Base-by-base conservation (phyloP, 2,113 vertebrate genomes). In the Phrynocephalus versicolor region DNA sequence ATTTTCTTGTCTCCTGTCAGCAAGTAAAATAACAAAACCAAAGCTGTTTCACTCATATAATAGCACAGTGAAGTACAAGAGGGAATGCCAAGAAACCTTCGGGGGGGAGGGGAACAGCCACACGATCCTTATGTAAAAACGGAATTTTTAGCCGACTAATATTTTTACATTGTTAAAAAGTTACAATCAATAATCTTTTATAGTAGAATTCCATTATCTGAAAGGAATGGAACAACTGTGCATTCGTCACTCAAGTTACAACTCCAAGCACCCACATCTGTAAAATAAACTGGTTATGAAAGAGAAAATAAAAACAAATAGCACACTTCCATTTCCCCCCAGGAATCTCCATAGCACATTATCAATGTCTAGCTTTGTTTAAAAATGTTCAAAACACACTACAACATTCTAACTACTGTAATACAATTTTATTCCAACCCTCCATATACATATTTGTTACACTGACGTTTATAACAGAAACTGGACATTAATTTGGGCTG, bases 231-330 rank as follows among this genome's bases (percentile, higher is more conserved):
- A 85, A 33, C 33, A 8, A n/a, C n/a, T n/a, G 30, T 51, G n/a
- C 23, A 62, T 80, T 51, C 72, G 67, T 55, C n/a, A 67, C 62
- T 80, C 70, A 74, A 62, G 73, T 65, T 62, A 55, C 37, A 0
- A 15, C 16, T 23, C 12, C 16, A 18, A 51, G 12, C 55, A 81
- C 80, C 58, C 51, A 70, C 77, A 80, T 27, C 84, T 85, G 84
- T 73, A 80, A 85, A 86, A 74, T 51, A 85, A 86, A 74, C 70
- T 33, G 30, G 64, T 85, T 85, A 85, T n/a, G n/a, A 77, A 21
- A 12, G 65, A 1, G 12, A 18, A 2, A 30, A 60, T 70, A 8
- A 58, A 57, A 80, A 55, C 16, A 51, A 12, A 79, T 71, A 60
- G 6, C 30, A 69, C n/a, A 41, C 30, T 75, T 33, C 23, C 55